Evolutionary conservation across 1,140 invertebrate species (phyloP).

Genomic region (Cyphomyrmex costatus): DNA sequence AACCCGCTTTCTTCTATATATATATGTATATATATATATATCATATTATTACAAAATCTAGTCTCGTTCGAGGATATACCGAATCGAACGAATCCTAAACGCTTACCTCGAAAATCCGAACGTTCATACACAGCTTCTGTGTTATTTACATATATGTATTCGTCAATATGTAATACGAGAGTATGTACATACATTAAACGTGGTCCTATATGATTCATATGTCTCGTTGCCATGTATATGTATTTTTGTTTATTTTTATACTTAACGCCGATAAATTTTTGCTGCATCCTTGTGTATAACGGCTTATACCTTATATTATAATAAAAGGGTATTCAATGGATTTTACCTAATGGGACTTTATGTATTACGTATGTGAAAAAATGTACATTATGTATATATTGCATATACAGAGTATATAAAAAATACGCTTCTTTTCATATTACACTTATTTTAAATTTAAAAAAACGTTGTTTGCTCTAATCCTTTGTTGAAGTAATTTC

Average conservation of each 20-base stretch:
- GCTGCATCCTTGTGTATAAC: conserved; percentile 20
- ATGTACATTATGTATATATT: conserved; percentile 57
- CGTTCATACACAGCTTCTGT: conserved; percentile 60
- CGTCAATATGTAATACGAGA: conserved; percentile 62
- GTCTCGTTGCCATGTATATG: conserved; percentile 80
- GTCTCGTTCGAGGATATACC: conserved; percentile 48
- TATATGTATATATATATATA: conserved; percentile 3
- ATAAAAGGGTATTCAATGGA: conserved; percentile 38
- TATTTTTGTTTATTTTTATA: conserved; percentile 66
- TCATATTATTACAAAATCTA: conserved; percentile 77
- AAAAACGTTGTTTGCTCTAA: neutral
- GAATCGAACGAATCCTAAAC: conserved; percentile 54
- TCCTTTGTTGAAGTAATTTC: neutral
- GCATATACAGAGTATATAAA: conserved; percentile 40
- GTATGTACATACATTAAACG: conserved; percentile 81
- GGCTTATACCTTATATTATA: conserved; percentile 50
- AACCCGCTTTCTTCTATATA: conserved; percentile 38
- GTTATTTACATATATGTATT: conserved; percentile 71
- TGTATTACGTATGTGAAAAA: conserved; percentile 49
- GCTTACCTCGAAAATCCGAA: conserved; percentile 46
- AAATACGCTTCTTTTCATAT: neutral
- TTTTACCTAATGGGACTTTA: conserved; percentile 12
- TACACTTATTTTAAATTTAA: neutral
- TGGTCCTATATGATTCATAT: conserved; percentile 83
- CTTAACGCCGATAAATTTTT: conserved; percentile 60